Evolutionary conservation across 2,797 vertebrate genomes (phyloP), one percentile per base, ranked within the genome.

Genomic region (Hipposideros larvatus): DNA sequence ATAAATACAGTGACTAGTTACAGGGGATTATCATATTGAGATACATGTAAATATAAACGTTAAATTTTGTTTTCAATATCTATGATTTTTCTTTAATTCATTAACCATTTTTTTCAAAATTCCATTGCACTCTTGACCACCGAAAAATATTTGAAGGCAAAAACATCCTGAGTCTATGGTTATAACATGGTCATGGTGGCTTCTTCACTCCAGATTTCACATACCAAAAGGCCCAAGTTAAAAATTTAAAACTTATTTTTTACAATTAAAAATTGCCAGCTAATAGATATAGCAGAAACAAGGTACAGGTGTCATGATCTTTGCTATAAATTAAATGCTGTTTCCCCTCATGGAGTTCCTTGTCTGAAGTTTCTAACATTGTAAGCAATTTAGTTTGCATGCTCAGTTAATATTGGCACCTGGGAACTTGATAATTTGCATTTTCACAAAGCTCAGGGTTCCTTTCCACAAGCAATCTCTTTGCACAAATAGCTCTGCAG

Each of bases 351-450:
- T 41, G 0, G 10, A 93, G 79, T 55, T 97, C 61, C 51, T 51
- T 82, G 71, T 28, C 65, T 85, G 87, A 93, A 87, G 63, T 89
- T 87, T 89, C 91, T 73, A 82, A 87, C 48, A 18, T 48, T 21
- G 48, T 77, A 84, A 92, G 91, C 74, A 86, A 96, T 89, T 93
- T 94, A 46, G 15, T 82, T 94, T 96, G 28, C 57, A 90, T 70
- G 83, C 57, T 94, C 68, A 79, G 51, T 90, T 85, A 94, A 91
- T 57, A 55, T n/a, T 46, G 71, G 71, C 92, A 87, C 57, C 86
- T 95, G 92, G 68, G 73, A 97, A 94, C 84, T 21, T 63, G 71
- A 59, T 88, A n/a, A 79, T 95, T 79, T 96, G 43, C 79, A 53
- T 68, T 66, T 85, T 65, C 26, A 80, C 57, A 84, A 86, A 87